Percentiles rank a stretch among this genome's conserved stretches.
These are phyloP conservation scores for Troides helena DNA, from an alignment of 2,888 invertebrate genomes.

Conservation along the genomic window DNA sequence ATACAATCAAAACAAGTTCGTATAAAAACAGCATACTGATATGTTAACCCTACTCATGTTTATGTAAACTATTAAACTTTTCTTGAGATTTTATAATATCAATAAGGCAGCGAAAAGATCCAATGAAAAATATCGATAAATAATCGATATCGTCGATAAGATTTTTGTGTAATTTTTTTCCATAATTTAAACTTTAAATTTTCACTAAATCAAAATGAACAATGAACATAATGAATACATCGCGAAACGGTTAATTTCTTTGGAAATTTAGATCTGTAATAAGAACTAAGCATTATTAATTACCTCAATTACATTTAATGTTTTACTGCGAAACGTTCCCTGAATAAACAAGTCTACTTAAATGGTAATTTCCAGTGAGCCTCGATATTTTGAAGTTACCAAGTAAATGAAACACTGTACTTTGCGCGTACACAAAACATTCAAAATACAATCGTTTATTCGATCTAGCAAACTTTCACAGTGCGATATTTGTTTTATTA, in stretches of 20 bases:
- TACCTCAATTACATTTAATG: constrained; percentile 25
- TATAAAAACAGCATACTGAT: no score
- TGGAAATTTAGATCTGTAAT: constrained; percentile 9
- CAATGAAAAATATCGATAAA: no score
- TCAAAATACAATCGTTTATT: not conserved
- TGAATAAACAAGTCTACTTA: constrained; percentile 22
- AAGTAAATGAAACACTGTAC: constrained; percentile 7
- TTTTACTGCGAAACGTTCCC: constrained; percentile 12
- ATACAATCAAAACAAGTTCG: no score
- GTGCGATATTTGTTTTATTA: not conserved
- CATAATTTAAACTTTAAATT: not conserved
- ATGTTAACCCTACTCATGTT: no score
- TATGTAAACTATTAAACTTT: no score
- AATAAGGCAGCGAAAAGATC: no score
- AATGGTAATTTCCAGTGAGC: constrained; percentile 20
- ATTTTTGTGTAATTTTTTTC: no score
- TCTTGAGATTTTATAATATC: no score
- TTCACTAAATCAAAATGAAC: not conserved
- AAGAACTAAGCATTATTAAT: constrained; percentile 26
- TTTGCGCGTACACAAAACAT: not conserved
- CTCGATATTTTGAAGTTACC: constrained; percentile 10
- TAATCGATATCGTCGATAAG: no score
- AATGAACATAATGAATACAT: not conserved
- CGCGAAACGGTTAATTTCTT: not conserved
- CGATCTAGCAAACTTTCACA: not conserved